These are phyloP conservation scores for Dilophus febrilis DNA, from an alignment of 2,888 invertebrate species.

Conservation along the genomic window DNA sequence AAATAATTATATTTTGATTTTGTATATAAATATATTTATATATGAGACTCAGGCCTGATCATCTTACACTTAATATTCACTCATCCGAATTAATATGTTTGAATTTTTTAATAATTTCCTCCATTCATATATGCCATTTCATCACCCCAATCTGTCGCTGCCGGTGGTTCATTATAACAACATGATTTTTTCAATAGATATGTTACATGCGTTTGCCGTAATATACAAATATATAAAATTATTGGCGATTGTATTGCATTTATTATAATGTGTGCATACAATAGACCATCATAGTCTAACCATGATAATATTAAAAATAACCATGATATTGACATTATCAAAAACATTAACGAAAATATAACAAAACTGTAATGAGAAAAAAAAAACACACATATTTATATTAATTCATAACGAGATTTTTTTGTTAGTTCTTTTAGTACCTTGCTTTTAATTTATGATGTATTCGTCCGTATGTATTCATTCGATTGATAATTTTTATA, in stretches of 20 bases:
- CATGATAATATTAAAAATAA: slow-evolving; percentile 59
- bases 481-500: slow-evolving; percentile 56
- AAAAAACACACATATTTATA: slow-evolving; percentile 2
- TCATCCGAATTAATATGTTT: too few species aligned
- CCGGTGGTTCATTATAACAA: slow-evolving; percentile 56
- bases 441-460: slow-evolving; percentile 74
- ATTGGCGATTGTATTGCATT: slow-evolving; percentile 61
- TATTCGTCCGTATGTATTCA: slow-evolving; percentile 70
- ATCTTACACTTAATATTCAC: too few species aligned
- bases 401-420: slow-evolving; percentile 11
- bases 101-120: slow-evolving; percentile 1
- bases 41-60: too few species aligned
- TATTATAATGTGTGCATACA: slow-evolving; percentile 57
- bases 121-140: slow-evolving; percentile 73
- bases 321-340: slow-evolving; percentile 62
- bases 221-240: slow-evolving; percentile 58
- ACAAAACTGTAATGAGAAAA: slow-evolving; percentile 46
- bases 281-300: slow-evolving; percentile 50
- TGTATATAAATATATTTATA: not conserved
- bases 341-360: slow-evolving; percentile 56
- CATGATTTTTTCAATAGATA: slow-evolving; percentile 64
- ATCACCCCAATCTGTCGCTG: slow-evolving; percentile 71
- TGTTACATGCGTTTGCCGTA: slow-evolving; percentile 62
- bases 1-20: too few species aligned
- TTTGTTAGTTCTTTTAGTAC: too few species aligned